Evolutionary conservation across 2,113 vertebrate species (phyloP).

Genomic region (Bubo blakistoni): DNA sequence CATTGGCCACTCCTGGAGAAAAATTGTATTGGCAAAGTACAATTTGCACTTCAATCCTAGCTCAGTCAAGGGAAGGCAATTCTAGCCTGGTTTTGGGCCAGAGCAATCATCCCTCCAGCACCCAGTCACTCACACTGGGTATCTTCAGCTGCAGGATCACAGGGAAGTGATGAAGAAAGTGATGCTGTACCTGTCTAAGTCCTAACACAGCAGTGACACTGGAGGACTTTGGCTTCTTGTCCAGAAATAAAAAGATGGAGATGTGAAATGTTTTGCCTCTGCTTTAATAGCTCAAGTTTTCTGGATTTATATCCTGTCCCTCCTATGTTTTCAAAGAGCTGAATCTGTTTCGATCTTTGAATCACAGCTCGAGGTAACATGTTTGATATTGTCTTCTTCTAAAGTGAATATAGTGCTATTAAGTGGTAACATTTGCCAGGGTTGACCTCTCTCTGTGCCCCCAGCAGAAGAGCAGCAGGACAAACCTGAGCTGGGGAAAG

Average conservation of each 20-base stretch:
- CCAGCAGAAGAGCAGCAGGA: not conserved
- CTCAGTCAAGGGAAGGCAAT: not conserved
- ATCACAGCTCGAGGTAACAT: not conserved
- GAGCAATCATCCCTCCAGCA: not conserved
- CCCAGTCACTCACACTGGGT: not conserved
- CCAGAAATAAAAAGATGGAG: not conserved
- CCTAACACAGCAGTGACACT: not conserved
- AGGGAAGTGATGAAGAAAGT: not conserved
- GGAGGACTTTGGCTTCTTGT: not conserved
- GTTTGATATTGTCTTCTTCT: not conserved
- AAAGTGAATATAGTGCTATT: not conserved
- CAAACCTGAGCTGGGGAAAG: not conserved
- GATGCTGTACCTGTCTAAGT: not conserved
- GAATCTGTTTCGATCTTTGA: not conserved
- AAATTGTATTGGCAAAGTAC: not conserved
- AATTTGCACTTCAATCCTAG: not conserved
- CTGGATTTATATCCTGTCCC: not conserved
- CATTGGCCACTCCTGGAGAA: not conserved
- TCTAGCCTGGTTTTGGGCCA: not conserved
- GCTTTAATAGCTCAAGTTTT: not conserved
- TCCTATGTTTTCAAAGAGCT: not conserved
- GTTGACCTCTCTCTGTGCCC: not conserved
- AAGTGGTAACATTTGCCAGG: not conserved
- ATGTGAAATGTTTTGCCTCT: not conserved
- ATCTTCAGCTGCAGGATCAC: not conserved